Evolutionary conservation across 2,113 vertebrate species (phyloP).

Genomic region (Mungos mungo): DNA sequence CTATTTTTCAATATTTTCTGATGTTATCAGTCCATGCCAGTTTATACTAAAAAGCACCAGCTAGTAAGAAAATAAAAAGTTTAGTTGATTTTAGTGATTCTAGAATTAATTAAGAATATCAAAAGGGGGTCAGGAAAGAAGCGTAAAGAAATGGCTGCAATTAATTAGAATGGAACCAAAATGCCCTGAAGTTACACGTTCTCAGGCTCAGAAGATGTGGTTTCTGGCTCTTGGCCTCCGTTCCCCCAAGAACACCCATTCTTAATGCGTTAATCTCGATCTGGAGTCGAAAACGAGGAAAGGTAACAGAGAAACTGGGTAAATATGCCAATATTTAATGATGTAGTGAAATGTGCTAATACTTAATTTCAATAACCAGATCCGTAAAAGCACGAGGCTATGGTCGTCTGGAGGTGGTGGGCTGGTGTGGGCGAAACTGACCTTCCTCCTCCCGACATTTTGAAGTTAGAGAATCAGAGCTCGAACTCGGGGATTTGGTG

Average conservation of each 20-base stretch:
- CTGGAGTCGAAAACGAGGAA: accelerated
- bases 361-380: not conserved
- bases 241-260: not conserved
- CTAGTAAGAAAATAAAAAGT: not conserved
- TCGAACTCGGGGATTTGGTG: accelerated
- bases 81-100: not conserved
- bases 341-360: not conserved
- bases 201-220: no score
- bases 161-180: not conserved
- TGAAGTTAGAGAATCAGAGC: not conserved
- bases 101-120: not conserved
- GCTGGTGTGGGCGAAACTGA: no score
- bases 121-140: not conserved
- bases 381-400: no score
- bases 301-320: not conserved
- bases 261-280: no score
- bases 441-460: not conserved
- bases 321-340: no score
- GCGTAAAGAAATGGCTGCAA: no score
- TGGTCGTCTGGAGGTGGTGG: accelerated
- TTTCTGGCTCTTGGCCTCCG: no score
- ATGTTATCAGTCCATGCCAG: not conserved
- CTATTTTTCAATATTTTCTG: not conserved
- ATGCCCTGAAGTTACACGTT: accelerated
- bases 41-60: not conserved